These are phyloP conservation scores for Thera britannica DNA, from an alignment of 2,888 invertebrate species.

Conservation along the genomic window DNA sequence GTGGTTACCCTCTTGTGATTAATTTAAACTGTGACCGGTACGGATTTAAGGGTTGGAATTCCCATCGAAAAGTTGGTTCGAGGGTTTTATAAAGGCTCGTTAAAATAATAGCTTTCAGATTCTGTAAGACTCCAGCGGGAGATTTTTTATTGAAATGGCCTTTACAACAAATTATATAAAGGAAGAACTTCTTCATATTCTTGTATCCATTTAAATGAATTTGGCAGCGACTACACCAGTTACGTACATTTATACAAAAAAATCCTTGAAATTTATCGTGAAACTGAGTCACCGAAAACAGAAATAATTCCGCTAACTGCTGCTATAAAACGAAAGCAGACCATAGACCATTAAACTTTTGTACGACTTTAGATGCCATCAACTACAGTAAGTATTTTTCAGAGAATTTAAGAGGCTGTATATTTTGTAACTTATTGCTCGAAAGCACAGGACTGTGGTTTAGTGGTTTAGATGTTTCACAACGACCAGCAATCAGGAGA, in stretches of 20 bases:
- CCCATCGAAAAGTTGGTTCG: constrained; percentile 17
- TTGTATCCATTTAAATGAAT: neutral
- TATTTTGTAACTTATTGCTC: neutral
- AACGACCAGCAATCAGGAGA: too few relatives aligned
- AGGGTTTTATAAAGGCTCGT: constrained; percentile 12
- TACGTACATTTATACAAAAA: neutral
- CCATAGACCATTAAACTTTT: constrained; percentile 10
- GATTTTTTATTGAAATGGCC: constrained; percentile 5
- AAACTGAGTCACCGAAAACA: constrained; percentile 2
- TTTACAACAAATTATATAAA: neutral
- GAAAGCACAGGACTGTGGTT: too few relatives aligned
- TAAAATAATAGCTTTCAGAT: constrained; percentile 20
- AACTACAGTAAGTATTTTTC: constrained; percentile 9
- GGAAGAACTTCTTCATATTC: neutral
- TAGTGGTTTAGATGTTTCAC: too few relatives aligned
- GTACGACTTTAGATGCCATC: constrained; percentile 8
- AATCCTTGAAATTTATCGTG: neutral
- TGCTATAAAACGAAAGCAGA: constrained; percentile 2
- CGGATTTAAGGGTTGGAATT: constrained; percentile 20
- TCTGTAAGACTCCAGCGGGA: constrained; percentile 3
- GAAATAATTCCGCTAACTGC: neutral
- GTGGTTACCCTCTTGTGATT: constrained; percentile 33
- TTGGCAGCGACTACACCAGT: neutral
- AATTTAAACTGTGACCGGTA: constrained; percentile 30
- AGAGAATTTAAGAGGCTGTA: constrained; percentile 4